Base-by-base conservation (phyloP, 2,888 invertebrate species). In the Drosophila subquinaria region DNA sequence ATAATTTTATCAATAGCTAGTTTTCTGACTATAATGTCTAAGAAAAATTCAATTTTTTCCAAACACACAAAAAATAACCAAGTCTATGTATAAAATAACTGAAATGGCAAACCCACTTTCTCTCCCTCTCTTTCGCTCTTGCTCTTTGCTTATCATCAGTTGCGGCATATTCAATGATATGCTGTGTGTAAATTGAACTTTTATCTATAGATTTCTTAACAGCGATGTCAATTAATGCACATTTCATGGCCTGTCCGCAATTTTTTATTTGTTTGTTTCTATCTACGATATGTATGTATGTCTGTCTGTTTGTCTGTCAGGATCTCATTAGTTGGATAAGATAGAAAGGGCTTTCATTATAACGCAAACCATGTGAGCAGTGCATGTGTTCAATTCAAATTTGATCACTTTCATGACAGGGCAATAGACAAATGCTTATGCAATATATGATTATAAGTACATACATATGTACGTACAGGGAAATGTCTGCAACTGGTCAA, bases 311-410 rank as follows among this genome's bases (percentile, higher is more conserved):
- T 51, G 43, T 78, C 40, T 69, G 75, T 76, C 69, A 74, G 85
- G 85, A 82, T 78, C 78, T 70, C 68, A 80, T 78, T 82, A 76
- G 78, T 30, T 57, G 80, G 82, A 80, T 85, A 82, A 85, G 86
- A 80, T 76, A 17, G 33, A 38, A 53, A 57, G 45, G 51, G 55
- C 55, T 47, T 47, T 55, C 51, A 36, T 17, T 17, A 33, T 15
- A 59, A 43, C 42, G 15, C 6, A 42, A 45, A 51, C 60, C 73
- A 74, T 74, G 74, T 73, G 73, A 73, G 69, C 51, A 27, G 10
- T 43, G 61, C 69, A 72, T 72, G 64, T 62, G 73, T 33, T 53
- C 59, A 36, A 57, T 43, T 72, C 35, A 17, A 63, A 51, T 51
- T 45, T 43, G 72, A 66, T 71, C 56, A 30, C 15, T 57, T 30